phyloP scores from a whole-genome alignment of 2,797 vertebrate species.

The Peromyscus aztecus region DNA sequence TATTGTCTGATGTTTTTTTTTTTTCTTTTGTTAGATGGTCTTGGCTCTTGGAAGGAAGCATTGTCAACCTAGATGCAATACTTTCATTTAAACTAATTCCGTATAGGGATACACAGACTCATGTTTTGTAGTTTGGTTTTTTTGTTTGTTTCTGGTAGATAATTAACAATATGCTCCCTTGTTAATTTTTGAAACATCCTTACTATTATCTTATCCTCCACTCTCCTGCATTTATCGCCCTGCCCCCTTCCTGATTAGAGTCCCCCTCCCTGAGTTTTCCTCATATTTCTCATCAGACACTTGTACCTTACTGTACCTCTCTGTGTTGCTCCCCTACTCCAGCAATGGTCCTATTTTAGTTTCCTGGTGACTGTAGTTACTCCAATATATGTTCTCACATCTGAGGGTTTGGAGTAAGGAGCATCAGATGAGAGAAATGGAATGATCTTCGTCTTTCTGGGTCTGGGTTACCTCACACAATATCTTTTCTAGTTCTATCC shows the following conservation, averaged over 20 bases:
- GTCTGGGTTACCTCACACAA: not conserved
- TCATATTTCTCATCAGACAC: not conserved
- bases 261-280: not conserved
- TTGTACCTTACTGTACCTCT: not conserved
- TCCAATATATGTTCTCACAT: not conserved
- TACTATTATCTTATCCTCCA: not conserved
- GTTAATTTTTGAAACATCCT: too few species aligned
- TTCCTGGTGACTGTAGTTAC: not conserved
- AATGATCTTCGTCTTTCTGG: not conserved
- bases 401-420: not conserved
- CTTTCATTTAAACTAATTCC: not conserved
- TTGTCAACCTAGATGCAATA: not conserved
- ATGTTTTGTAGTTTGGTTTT: not conserved
- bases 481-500: not conserved
- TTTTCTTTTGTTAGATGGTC: not conserved
- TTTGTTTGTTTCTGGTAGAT: not conserved
- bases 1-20: not conserved
- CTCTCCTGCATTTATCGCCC: not conserved
- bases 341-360: not conserved
- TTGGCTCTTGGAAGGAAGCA: not conserved
- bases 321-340: not conserved
- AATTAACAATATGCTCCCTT: not conserved
- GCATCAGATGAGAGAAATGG: not conserved
- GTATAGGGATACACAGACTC: not conserved
- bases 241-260: not conserved